Percentiles rank a stretch among this genome's conserved stretches.
Conservation (phyloP, 2,113 vertebrate genomes). For the Tor tambroides region DNA sequence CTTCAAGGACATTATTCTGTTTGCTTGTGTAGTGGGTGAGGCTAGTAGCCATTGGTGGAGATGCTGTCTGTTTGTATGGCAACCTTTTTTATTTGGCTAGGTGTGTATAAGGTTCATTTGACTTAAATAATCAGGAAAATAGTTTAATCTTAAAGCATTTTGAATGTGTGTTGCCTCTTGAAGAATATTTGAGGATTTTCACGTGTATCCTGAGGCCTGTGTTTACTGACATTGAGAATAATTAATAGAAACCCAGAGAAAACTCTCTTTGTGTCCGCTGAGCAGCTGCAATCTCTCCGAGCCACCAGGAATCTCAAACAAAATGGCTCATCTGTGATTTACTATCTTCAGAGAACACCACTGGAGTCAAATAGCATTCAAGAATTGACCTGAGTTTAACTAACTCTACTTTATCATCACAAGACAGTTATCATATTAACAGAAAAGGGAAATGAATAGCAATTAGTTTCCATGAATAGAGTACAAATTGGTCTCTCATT, state of each 20-base stretch:
- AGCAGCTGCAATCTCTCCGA: constrained; percentile 68
- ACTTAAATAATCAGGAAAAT: constrained; percentile 57
- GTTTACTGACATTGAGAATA: constrained; percentile 61
- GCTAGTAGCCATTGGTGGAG: neutral
- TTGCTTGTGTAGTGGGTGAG: constrained; percentile 22
- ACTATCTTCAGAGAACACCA: constrained; percentile 1
- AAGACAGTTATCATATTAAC: neutral
- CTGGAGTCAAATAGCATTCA: neutral
- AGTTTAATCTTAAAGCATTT: constrained; percentile 11
- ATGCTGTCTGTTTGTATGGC: constrained; percentile 26
- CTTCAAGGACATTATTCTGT: neutral
- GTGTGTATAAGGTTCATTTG: neutral
- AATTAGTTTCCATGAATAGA: neutral
- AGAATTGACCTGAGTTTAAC: neutral
- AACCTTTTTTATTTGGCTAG: constrained; percentile 56
- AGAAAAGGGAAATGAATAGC: neutral
- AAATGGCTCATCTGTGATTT: constrained; percentile 38
- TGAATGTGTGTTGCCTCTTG: neutral
- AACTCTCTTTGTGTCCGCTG: constrained; percentile 72
- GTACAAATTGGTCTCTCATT: neutral
- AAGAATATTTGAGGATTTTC: neutral
- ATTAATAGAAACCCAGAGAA: constrained; percentile 65
- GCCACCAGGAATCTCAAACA: constrained; percentile 74
- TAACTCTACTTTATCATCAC: neutral
- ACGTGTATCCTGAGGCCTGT: neutral